Evolutionary conservation across 2,888 invertebrate species (phyloP), one percentile per base, ranked within the genome.

Genomic region (Tetragonula carbonaria): DNA sequence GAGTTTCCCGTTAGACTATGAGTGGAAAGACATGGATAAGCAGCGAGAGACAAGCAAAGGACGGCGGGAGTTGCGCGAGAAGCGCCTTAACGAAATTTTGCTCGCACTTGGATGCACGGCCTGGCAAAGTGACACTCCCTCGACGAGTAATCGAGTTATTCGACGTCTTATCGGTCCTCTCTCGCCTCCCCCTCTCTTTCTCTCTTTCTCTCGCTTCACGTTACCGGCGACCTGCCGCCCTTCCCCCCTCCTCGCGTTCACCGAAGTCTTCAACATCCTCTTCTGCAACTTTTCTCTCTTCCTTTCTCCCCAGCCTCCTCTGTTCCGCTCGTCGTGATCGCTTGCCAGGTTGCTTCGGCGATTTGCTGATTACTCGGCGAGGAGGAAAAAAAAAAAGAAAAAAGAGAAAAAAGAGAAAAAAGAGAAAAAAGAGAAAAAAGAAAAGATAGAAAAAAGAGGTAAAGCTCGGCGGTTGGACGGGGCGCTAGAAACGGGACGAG

Each of bases 81-180:
- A 86, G 87, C 86, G 84, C 80, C 87, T 84, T 93, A 93, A 93
- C 92, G 90, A 93, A 93, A 92, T 93, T 93, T 90, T 82, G 80
- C 79, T 89, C 83, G 90, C 86, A 86, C 88, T 88, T 86, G 91
- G 87, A 88, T 89, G 90, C 88, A 88, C 86, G 89, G 87, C 80
- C 88, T 86, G 88, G 90, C 92, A 93, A 93, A 93, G 92, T 93
- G 93, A 93, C 92, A 93, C 92, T 90, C 86, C 90, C 89, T 88
- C 89, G 89, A 88, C 87, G 86, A 90, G 90, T 93, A 93, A 93
- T 93, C 92, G 92, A 93, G 89, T 94, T 93, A 92, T 91, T 93
- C 91, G 92, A 91, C 92, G 91, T 92, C 91, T 93, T 90, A 86
- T 88, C 87, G 88, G 67, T 81, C 72, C 66, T 80, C n/a, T 45